phyloP scores from a whole-genome alignment of 2,113 vertebrate genomes.

The Brachyistius frenatus region DNA sequence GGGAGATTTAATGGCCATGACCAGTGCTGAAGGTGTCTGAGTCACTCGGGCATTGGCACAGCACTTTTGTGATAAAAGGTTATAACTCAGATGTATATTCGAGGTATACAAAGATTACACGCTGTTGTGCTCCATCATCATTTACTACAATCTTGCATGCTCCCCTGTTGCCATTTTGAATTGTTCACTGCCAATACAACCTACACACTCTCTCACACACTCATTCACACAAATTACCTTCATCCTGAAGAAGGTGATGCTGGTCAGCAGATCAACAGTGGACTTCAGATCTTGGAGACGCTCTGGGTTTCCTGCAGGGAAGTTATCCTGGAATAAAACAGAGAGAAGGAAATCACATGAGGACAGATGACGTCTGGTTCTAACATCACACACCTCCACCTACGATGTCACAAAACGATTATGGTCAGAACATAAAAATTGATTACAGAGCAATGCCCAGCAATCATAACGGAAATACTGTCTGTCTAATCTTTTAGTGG shows the following conservation, averaged over 20 bases:
- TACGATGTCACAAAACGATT: conserved; percentile 33
- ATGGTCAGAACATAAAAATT: conserved; percentile 64
- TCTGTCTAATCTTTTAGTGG: conserved; percentile 77
- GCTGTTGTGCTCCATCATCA: conserved; percentile 9
- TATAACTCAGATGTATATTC: neutral
- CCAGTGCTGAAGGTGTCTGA: conserved; percentile 21
- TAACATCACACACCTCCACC: conserved; percentile 18
- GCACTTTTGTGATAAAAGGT: conserved; percentile 19
- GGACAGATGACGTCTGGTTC: conserved; percentile 21
- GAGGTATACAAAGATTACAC: conserved; percentile 2
- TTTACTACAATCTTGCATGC: conserved; percentile 13
- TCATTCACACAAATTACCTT: conserved; percentile 86
- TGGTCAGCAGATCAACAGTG: conserved; percentile 96
- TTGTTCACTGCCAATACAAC: neutral
- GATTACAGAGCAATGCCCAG: conserved; percentile 63
- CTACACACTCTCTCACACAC: neutral
- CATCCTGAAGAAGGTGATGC: conserved; percentile 99
- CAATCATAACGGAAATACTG: conserved; percentile 74
- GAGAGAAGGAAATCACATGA: conserved; percentile 41
- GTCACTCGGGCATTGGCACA: conserved; percentile 15
- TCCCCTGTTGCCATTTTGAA: neutral
- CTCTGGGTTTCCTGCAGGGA: conserved; percentile 94
- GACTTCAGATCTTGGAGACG: conserved; percentile 97
- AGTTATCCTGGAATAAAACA: conserved; percentile 90
- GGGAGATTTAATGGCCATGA: conserved; percentile 40